phyloP scores from a whole-genome alignment of 2,888 invertebrate genomes.

The Pyrochroa serraticornis region DNA sequence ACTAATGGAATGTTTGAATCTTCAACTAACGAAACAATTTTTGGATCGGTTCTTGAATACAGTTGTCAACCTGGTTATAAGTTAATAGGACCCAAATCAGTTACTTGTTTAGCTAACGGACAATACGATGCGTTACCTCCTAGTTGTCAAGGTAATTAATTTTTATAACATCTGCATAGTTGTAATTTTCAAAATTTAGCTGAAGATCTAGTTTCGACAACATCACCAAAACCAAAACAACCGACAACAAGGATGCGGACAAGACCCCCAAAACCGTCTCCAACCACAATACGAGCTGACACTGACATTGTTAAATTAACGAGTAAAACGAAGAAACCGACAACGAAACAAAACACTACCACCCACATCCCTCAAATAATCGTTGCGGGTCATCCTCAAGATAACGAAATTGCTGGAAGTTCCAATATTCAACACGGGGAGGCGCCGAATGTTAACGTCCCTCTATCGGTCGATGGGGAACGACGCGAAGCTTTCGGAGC shows the following conservation, averaged over 20 bases:
- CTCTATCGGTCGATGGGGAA: conserved; percentile 70
- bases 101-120: conserved; percentile 77
- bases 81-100: conserved; percentile 69
- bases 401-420: conserved; percentile 72
- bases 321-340: conserved; percentile 45
- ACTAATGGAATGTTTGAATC: conserved; percentile 66
- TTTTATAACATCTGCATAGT: neutral
- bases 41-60: conserved; percentile 78
- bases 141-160: conserved; percentile 67
- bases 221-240: conserved; percentile 21
- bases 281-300: conserved; percentile 55
- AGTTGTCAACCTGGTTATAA: conserved; percentile 73
- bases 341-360: conserved; percentile 29
- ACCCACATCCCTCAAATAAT: conserved; percentile 54
- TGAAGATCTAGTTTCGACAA: conserved; percentile 15
- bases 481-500: conserved; percentile 67
- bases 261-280: conserved; percentile 53
- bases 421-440: conserved; percentile 66
- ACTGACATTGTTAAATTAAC: conserved; percentile 51
- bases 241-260: conserved; percentile 50
- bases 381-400: conserved; percentile 71
- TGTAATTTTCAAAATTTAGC: conserved; percentile 3
- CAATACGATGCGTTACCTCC: conserved; percentile 81
- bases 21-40: conserved; percentile 66
- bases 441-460: conserved; percentile 70